Conservation (phyloP, 2,113 vertebrate species). For the Ammospiza nelsoni region DNA sequence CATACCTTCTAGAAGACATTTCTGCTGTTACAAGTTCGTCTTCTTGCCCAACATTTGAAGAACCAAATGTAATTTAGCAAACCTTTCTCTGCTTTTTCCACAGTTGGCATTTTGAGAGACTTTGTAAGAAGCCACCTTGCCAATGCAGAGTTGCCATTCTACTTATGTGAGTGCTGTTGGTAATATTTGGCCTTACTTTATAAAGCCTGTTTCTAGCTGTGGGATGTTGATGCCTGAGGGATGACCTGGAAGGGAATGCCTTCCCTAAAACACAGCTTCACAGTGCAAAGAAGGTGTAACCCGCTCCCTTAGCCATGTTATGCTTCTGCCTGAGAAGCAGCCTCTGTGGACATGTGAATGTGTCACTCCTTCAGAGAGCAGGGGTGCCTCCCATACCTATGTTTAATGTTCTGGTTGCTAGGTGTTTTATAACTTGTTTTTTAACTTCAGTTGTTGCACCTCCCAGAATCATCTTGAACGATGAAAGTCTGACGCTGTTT, state of each 20-base stretch:
- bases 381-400: neutral
- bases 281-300: neutral
- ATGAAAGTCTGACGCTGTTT: slow-evolving; percentile 75
- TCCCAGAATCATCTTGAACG: slow-evolving; percentile 73
- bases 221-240: neutral
- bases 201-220: neutral
- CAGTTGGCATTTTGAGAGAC: slow-evolving; percentile 83
- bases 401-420: slow-evolving; percentile 8
- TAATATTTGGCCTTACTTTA: neutral
- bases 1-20: neutral
- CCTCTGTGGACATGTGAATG: neutral
- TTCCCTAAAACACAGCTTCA: neutral
- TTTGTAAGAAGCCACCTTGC: slow-evolving; percentile 88
- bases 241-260: neutral
- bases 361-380: neutral
- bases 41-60: neutral
- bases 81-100: slow-evolving; percentile 18
- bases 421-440: slow-evolving; percentile 43
- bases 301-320: neutral
- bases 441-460: slow-evolving; percentile 77
- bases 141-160: slow-evolving; percentile 82
- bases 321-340: neutral
- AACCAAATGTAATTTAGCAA: neutral
- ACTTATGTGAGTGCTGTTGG: slow-evolving; percentile 86
- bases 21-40: neutral